Evolutionary conservation across 2,113 vertebrate species (phyloP).

Genomic region (Rattus rattus): DNA sequence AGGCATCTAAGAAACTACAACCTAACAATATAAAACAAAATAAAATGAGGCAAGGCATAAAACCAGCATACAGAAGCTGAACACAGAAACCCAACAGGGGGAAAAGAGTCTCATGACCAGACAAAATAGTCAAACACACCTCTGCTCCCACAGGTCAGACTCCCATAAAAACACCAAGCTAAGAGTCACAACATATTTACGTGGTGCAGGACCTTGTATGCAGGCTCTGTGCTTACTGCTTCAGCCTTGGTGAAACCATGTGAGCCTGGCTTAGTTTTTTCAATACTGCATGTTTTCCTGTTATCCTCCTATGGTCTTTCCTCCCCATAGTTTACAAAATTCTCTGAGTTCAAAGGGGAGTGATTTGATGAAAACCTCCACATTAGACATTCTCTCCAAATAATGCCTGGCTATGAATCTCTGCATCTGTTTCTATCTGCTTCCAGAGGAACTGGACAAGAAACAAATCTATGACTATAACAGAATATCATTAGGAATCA

Average conservation of each 20-base stretch:
- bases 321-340: neutral
- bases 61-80: neutral
- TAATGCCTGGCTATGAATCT: neutral
- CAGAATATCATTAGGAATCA: neutral
- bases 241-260: neutral
- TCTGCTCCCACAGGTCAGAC: neutral
- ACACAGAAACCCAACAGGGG: neutral
- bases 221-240: neutral
- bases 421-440: neutral
- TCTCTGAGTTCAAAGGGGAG: neutral
- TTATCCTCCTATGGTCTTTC: neutral
- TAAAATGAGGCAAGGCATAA: neutral
- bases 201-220: too few species aligned
- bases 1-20: neutral
- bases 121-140: neutral
- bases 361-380: neutral
- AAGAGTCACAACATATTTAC: neutral
- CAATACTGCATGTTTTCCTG: neutral
- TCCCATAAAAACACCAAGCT: neutral
- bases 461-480: neutral
- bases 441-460: neutral
- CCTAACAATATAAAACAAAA: neutral
- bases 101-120: neutral
- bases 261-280: neutral
- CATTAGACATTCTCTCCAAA: neutral